Evolutionary conservation across 2,888 invertebrate species (phyloP), one percentile per base, ranked within the genome.

Genomic region (Sinodicranocentrus sp.): DNA sequence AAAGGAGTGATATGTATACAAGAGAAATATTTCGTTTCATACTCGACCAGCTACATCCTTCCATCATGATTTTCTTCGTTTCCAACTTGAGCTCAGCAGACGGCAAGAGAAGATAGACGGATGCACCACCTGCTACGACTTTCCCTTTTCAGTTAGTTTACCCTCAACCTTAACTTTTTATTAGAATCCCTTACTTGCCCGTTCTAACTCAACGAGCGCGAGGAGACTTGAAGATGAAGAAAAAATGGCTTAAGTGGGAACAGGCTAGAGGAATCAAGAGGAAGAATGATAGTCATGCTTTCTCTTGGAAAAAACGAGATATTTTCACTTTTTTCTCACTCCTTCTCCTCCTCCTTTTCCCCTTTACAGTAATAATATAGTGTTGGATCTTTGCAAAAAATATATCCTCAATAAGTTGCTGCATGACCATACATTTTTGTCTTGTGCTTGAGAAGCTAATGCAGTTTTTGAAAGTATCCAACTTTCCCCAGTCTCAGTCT

Each of bases 91-190:
- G 52, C 44, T 43, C 26, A 68, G 70, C 6, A 28, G 75, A n/a
- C 44, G 15, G 3, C 48, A 3, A 33, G 19, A 65, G 63, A 39
- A 39, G 79, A 79, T 80, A 68, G 68, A 76, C 75, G 75, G 82
- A 82, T 75, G 82, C 65, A 76, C 76, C 82, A 82, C 82, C 82
- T 82, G 82, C 82, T 70, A 82, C 70, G 70, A 70, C 65, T 80
- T 76, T 21, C 33, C 33, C 67, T 82, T 61, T 71, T 63, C 65
- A 70, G 17, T 70, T 71, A 75, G 28, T 76, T 65, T 70, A 44
- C 63, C 68, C 26, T 48, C 33, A 82, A 52, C 61, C 67, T 43
- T 75, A 75, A 68, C 23, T 82, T 82, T n/a, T 75, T 82, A 82
- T 82, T 82, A 82, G 82, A 82, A 82, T 73, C 75, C 75, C 57